A percentile compares a stretch with the other conserved stretches of the same genome.
Conservation (phyloP, 2,888 invertebrate genomes). For the Willowsia nigromaculata region DNA sequence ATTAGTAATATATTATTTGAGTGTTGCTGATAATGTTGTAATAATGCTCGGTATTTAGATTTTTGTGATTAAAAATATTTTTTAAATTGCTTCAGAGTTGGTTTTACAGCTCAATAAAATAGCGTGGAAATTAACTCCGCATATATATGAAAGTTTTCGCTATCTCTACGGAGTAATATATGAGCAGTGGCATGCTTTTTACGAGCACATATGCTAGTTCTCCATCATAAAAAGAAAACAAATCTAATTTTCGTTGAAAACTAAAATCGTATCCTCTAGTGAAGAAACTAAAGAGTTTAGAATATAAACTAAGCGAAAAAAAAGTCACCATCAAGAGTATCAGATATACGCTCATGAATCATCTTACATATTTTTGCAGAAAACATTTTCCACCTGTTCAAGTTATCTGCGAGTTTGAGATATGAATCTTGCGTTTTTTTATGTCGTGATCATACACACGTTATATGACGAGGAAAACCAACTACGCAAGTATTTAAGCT, state of each 20-base stretch:
- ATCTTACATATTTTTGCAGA: not conserved
- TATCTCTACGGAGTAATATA: not conserved
- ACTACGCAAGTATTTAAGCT: not conserved
- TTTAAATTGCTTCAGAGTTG: too few species aligned
- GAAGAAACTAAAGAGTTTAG: not conserved
- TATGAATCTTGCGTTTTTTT: too few species aligned
- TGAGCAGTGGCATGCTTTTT: not conserved
- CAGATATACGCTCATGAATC: constrained; percentile 41
- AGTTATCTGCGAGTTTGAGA: constrained; percentile 20
- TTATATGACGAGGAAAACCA: too few species aligned
- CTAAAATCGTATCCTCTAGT: too few species aligned
- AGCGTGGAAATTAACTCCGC: not conserved
- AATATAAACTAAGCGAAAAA: not conserved
- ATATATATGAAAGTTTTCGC: not conserved
- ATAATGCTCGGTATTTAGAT: too few species aligned
- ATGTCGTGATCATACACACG: too few species aligned
- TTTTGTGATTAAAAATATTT: too few species aligned
- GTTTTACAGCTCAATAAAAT: too few species aligned
- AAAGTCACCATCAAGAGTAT: not conserved
- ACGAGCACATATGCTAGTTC: not conserved
- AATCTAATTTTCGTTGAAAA: not conserved
- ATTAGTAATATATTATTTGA: too few species aligned
- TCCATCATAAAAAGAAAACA: not conserved
- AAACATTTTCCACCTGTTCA: constrained; percentile 54
- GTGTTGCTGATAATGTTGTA: too few species aligned